These are phyloP conservation scores for Drosophila sordidula DNA, from an alignment of 2,888 invertebrate genomes.

Conservation along the genomic window DNA sequence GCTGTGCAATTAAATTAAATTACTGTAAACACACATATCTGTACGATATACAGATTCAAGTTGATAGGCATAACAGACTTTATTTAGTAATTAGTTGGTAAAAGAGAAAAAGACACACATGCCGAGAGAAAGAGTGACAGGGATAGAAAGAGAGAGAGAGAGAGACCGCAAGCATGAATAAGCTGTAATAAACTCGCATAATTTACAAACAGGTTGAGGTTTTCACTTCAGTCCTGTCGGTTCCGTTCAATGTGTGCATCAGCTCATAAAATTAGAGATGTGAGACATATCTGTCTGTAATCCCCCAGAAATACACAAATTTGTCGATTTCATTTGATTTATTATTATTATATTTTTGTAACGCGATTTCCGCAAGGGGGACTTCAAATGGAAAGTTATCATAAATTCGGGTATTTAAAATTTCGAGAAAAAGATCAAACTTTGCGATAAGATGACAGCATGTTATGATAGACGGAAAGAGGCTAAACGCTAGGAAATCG, in stretches of 20 bases:
- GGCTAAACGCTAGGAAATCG: slow-evolving; percentile 14
- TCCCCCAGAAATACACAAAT: background rate
- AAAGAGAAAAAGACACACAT: background rate
- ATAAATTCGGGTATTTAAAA: background rate
- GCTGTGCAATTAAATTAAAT: background rate
- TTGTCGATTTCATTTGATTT: background rate
- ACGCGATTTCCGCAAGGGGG: background rate
- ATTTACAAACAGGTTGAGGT: background rate
- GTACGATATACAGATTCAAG: background rate
- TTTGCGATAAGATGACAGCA: slow-evolving; percentile 4
- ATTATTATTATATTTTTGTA: background rate
- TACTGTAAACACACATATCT: background rate
- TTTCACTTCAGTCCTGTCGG: background rate
- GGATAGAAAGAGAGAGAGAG: no score
- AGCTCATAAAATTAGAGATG: background rate
- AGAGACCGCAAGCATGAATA: no score
- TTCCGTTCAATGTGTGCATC: background rate
- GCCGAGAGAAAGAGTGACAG: no score
- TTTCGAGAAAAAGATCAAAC: background rate
- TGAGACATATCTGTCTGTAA: background rate
- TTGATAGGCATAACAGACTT: background rate
- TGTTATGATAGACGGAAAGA: background rate
- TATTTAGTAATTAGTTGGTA: background rate
- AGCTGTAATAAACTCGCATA: background rate
- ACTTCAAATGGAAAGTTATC: background rate